Evolutionary conservation across 1,140 invertebrate genomes (phyloP), one percentile per base, ranked within the genome.

Genomic region (Cephus cinctus): DNA sequence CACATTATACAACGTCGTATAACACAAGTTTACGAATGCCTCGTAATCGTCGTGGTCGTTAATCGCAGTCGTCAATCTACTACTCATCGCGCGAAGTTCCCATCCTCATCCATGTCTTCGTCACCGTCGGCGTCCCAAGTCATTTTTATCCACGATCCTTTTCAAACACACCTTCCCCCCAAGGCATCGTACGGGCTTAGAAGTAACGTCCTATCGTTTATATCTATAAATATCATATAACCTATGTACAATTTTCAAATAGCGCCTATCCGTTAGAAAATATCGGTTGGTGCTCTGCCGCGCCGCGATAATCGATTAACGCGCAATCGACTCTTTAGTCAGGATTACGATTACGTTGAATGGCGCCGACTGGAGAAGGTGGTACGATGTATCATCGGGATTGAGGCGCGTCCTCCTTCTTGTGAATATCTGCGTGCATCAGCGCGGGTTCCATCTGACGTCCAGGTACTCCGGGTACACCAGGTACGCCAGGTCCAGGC

Each of bases 331-430:
- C 20, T 2, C 14, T 43, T 43, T 9, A 38, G 12, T 22, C 23
- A 9, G 14, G 14, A 40, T 42, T 48, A 15, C 53, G 43, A 16
- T 43, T 53, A 51, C 53, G 52, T 61, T 58, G 43, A 45, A 43
- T 56, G 43, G 49, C 48, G 42, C 55, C 51, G 54, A 52, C 39
- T 11, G 59, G 50, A 39, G 56, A 59, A 50, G 47, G 18, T 4
- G 48, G 45, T 31, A 52, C 49, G 57, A 59, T 59, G 59, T 72
- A 78, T 78, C 77, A 78, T 78, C 76, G 77, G 11, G 75, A 72
- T 54, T 76, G 71, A 15, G 76, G 71, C 2, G 63, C 42, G 40
- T 78, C 76, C 47, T 79, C 77, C 43, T 79, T 79, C 54, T 79
- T 79, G 54, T 78, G 76, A 50, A 79, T 70, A 40, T 78, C 75